Percentiles rank a stretch among this genome's conserved stretches.
phyloP scores from a whole-genome alignment of 2,113 vertebrate species.

The Phylloscopus trochiloides region DNA sequence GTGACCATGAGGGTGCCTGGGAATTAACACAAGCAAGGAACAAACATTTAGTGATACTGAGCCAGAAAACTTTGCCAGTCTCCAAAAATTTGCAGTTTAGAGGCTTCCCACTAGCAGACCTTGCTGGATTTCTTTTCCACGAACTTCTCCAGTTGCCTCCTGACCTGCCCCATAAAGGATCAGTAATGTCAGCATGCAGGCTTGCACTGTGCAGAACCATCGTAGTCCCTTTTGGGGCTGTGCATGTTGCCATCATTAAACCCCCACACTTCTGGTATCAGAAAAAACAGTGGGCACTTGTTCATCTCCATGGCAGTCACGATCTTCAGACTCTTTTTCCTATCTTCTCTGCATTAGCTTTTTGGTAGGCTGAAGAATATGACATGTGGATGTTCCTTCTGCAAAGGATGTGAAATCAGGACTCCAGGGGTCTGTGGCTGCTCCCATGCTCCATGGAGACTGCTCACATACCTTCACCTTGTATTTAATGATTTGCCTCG shows the following conservation, averaged over 20 bases:
- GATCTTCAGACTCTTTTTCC: not conserved
- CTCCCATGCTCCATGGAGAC: not conserved
- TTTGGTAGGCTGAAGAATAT: not conserved
- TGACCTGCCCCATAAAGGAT: not conserved
- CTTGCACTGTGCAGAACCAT: not conserved
- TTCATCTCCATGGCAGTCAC: not conserved
- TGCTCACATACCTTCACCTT: not conserved
- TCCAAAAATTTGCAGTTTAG: not conserved
- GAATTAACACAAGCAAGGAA: not conserved
- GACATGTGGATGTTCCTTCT: not conserved
- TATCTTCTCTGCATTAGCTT: not conserved
- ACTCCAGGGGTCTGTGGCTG: not conserved
- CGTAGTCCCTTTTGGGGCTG: rapidly evolving
- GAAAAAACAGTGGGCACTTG: not conserved
- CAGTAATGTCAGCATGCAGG: rapidly evolving
- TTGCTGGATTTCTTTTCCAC: not conserved
- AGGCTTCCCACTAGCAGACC: not conserved
- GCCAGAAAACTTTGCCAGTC: not conserved
- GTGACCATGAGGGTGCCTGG: not conserved
- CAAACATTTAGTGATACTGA: not conserved
- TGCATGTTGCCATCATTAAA: not conserved
- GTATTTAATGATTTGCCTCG: not conserved
- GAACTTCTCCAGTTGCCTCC: not conserved
- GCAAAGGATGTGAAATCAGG: not conserved
- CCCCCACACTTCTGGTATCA: not conserved